Percentiles rank a stretch among this genome's conserved stretches.
Conservation (phyloP, 2,113 vertebrate genomes). For the Seriola rivoliana region DNA sequence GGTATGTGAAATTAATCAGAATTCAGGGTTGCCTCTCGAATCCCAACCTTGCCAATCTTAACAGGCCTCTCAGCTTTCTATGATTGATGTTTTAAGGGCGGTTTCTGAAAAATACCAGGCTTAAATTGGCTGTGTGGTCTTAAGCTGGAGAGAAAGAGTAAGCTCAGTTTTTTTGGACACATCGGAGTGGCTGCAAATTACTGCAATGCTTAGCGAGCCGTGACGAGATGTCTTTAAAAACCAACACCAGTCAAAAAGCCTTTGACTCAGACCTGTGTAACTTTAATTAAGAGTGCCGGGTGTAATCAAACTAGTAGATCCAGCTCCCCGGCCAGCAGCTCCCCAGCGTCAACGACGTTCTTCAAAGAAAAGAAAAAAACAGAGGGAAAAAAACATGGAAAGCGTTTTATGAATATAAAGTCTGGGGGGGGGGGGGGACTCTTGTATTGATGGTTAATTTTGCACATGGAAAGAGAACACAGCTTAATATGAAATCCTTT, state of each 20-base stretch:
- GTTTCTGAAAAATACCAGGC: slow-evolving; percentile 72
- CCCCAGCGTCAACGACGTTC: slow-evolving; percentile 59
- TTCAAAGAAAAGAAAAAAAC: slow-evolving; percentile 63
- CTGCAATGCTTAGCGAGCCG: slow-evolving; percentile 77
- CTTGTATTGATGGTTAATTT: slow-evolving; percentile 48
- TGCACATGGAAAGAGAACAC: slow-evolving; percentile 17
- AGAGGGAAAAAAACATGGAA: slow-evolving; percentile 39
- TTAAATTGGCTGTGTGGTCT: slow-evolving; percentile 75
- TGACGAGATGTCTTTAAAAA: slow-evolving; percentile 82
- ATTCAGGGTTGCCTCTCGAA: slow-evolving; percentile 63
- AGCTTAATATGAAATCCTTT: slow-evolving; percentile 19
- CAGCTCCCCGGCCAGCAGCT: slow-evolving; percentile 67
- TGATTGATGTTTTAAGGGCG: slow-evolving; percentile 78
- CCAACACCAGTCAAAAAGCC: slow-evolving; percentile 77
- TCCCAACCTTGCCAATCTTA: slow-evolving; percentile 62
- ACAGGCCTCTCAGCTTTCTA: slow-evolving; percentile 61
- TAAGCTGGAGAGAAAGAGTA: slow-evolving; percentile 61
- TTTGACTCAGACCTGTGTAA: slow-evolving; percentile 79
- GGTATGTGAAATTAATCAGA: slow-evolving; percentile 73
- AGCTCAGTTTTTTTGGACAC: slow-evolving; percentile 64
- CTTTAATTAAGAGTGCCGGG: slow-evolving; percentile 79
- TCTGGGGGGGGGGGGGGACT: background rate
- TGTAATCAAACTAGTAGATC: slow-evolving; percentile 79
- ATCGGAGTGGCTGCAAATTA: slow-evolving; percentile 79
- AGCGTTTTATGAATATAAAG: slow-evolving; percentile 70